Evolutionary conservation across 2,797 vertebrate species (phyloP), one percentile per base, ranked within the genome.

Genomic region (Peromyscus nudipes): DNA sequence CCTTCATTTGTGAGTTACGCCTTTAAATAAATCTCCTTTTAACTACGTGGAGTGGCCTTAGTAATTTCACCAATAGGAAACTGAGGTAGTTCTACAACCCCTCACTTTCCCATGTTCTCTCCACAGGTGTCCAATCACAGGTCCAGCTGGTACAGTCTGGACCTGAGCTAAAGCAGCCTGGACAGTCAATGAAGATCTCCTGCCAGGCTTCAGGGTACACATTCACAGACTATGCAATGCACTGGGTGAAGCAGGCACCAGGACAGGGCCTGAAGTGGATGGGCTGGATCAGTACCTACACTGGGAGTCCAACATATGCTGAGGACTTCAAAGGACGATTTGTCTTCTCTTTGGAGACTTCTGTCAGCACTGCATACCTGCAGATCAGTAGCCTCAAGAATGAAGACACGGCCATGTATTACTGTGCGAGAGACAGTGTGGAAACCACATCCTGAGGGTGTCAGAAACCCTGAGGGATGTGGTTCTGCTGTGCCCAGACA

Each of bases 141-240:
- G 27, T 96, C 0, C 82, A 76, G 65, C 55, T 76, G 57, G 46
- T 57, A 2, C 85, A 12, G 8, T 21, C 29, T 27, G 65, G 57
- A 31, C 3, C 81, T 67, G 75, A 87, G 17, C 21, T 73, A 71
- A 79, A 34, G n/a, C 21, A 60, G 31, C 27, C 85, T 14, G 40
- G 60, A 21, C 29, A 37, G 9, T 34, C 69, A 0, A 3, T 67
- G 60, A 85, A 80, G 52, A 4, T 79, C 21, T 93, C 52, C 21
- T 90, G 80, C 52, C 43, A 13, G 23, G 64, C 34, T 25, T 85
- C 71, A 0, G 64, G 80, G 6, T 65, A 65, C 37, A 81, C 37
- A 6, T 52, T 60, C 55, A 79, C 86, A 2, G 46, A 0, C 4
- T 23, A 23, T 17, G 3, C 0, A 23, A 57, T 43, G 1, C 0